A percentile compares a stretch with the other conserved stretches of the same genome.
phyloP scores from a whole-genome alignment of 2,888 invertebrate species.

The Odontothrips loti region DNA sequence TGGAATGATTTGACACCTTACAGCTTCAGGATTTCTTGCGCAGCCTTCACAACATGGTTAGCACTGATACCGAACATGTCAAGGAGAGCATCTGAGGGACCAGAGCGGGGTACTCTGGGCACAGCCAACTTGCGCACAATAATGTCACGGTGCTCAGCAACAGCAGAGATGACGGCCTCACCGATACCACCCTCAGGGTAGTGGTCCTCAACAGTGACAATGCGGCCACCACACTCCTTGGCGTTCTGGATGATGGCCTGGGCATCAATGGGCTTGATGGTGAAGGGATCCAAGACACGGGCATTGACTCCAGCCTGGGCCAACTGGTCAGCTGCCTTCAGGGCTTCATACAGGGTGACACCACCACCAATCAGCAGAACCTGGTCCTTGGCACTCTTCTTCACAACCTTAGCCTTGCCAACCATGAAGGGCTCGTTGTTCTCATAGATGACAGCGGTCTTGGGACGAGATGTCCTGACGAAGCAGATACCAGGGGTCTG shows the following conservation, averaged over 20 bases:
- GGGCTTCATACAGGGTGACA: slow-evolving; percentile 86
- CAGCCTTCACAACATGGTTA: slow-evolving; percentile 69
- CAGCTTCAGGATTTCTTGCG: slow-evolving; percentile 57
- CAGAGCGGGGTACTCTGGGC: slow-evolving; percentile 82
- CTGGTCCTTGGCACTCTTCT: slow-evolving; percentile 69
- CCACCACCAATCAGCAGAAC: slow-evolving; percentile 89
- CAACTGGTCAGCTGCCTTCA: slow-evolving; percentile 75
- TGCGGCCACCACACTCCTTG: slow-evolving; percentile 68
- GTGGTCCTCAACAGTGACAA: slow-evolving; percentile 96
- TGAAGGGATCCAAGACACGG: slow-evolving; percentile 91
- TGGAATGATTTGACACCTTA: slow-evolving; percentile 40
- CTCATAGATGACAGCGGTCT: slow-evolving; percentile 77
- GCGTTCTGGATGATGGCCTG: slow-evolving; percentile 72
- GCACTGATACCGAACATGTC: slow-evolving; percentile 87
- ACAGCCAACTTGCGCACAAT: slow-evolving; percentile 77
- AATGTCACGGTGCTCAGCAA: slow-evolving; percentile 66
- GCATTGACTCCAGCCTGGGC: slow-evolving; percentile 65
- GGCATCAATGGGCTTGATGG: slow-evolving; percentile 90
- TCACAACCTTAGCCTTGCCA: slow-evolving; percentile 76
- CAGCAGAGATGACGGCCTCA: slow-evolving; percentile 84
- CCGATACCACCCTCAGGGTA: slow-evolving; percentile 95
- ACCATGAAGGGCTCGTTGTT: slow-evolving; percentile 78
- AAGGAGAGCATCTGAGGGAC: slow-evolving; percentile 79
- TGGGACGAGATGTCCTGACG: slow-evolving; percentile 91
- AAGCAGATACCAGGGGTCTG: slow-evolving; percentile 93